Conservation (phyloP, 37 sponge, comb jelly and placozoan species). For the Agelas oroides region DNA sequence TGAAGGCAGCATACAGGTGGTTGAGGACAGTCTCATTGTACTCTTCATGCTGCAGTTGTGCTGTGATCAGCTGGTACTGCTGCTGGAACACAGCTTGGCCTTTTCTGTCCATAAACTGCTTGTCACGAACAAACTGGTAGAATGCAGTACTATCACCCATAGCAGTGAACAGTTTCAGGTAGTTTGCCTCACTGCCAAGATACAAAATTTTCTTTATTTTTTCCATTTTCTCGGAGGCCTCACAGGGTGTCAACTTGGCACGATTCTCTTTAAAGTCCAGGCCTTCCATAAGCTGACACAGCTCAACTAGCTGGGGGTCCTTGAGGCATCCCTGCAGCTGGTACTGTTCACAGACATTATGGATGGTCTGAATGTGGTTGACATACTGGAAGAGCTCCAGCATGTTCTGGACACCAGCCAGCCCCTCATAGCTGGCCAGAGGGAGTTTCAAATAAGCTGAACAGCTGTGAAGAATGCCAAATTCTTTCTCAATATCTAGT, state of each 20-base stretch:
- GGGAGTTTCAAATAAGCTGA: neutral
- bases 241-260: conserved; percentile 41
- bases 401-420: conserved; percentile 44
- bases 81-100: conserved; percentile 61
- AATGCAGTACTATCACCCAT: conserved; percentile 60
- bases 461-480: conserved; percentile 5
- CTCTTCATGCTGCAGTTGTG: conserved; percentile 82
- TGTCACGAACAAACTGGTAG: conserved; percentile 61
- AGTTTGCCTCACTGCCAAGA: neutral
- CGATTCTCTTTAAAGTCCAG: conserved; percentile 12
- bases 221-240: conserved; percentile 37
- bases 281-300: conserved; percentile 6
- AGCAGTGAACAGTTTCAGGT: conserved; percentile 57
- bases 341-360: conserved; percentile 63
- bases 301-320: conserved; percentile 24
- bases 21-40: conserved; percentile 85
- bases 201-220: conserved; percentile 31
- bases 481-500: conserved; percentile 53
- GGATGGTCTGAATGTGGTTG: conserved; percentile 55
- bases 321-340: conserved; percentile 35
- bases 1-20: conserved; percentile 83
- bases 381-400: conserved; percentile 70
- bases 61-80: conserved; percentile 83
- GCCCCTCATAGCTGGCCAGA: neutral
- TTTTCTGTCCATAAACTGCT: conserved; percentile 48